Evolutionary conservation across 2,888 invertebrate genomes (phyloP).

Genomic region (Odontothrips loti): DNA sequence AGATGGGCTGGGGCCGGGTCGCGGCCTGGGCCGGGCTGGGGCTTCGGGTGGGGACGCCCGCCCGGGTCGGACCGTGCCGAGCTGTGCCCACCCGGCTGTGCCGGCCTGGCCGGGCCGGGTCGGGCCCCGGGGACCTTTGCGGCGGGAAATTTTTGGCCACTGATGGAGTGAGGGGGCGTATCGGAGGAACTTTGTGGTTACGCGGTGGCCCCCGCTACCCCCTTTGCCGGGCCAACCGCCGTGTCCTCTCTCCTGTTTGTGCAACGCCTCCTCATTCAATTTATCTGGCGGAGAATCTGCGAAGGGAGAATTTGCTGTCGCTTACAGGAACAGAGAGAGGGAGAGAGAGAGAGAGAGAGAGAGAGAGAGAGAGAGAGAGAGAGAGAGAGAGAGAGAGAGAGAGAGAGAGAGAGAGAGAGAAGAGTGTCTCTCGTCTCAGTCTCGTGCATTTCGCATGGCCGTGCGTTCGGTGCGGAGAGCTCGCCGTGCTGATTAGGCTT

Average conservation of each 20-base stretch:
- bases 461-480: too few species aligned
- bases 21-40: neutral
- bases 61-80: neutral
- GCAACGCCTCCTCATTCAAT: neutral
- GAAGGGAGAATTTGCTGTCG: neutral
- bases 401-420: too few species aligned
- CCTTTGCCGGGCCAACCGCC: neutral
- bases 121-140: neutral
- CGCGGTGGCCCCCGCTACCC: neutral
- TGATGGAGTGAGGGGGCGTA: neutral
- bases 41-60: neutral
- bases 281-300: neutral
- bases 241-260: neutral
- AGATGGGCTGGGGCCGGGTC: neutral
- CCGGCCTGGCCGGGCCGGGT: too few species aligned
- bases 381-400: too few species aligned
- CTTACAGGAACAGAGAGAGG: too few species aligned
- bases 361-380: too few species aligned
- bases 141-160: slow-evolving; percentile 19
- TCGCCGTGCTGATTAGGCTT: neutral
- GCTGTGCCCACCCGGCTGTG: neutral
- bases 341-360: too few species aligned
- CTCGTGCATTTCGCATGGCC: too few species aligned
- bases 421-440: too few species aligned
- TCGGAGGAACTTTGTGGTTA: neutral